These are phyloP conservation scores for Apaloderma vittatum DNA, from an alignment of 2,113 vertebrate genomes.

Conservation along the genomic window DNA sequence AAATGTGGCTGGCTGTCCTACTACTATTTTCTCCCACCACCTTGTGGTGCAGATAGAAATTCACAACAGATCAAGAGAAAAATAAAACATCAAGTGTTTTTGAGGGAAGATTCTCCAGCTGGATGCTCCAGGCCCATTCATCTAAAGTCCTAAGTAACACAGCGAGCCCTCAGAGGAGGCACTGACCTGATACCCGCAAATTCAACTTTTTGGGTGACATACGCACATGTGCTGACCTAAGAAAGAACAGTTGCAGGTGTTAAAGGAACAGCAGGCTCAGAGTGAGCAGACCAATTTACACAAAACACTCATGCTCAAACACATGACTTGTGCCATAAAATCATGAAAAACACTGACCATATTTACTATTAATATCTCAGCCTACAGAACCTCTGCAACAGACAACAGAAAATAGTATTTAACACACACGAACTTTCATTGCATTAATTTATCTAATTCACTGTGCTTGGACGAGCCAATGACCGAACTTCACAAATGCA, in stretches of 20 bases:
- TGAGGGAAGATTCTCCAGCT: background rate
- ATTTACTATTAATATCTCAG: background rate
- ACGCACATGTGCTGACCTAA: slow-evolving; percentile 95
- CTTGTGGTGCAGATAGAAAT: background rate
- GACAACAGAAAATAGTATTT: background rate
- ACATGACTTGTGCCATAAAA: background rate
- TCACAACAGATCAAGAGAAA: background rate
- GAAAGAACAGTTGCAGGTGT: background rate
- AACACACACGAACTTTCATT: background rate
- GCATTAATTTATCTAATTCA: background rate
- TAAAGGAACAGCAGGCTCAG: background rate
- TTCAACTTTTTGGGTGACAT: slow-evolving; percentile 97
- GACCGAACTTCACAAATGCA: background rate
- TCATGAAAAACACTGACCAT: background rate
- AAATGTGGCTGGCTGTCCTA: background rate
- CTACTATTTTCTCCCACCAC: background rate
- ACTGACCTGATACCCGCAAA: slow-evolving; percentile 96
- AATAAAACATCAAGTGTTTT: background rate
- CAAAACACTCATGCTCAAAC: background rate
- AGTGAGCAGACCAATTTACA: background rate
- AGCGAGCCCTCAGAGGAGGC: background rate
- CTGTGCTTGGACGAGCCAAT: background rate
- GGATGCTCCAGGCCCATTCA: background rate
- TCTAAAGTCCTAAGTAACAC: background rate
- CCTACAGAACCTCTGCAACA: background rate